A percentile compares a stretch with the other conserved stretches of the same genome.
Evolutionary conservation across 2,888 invertebrate genomes (phyloP).

Genomic region (Ichneumoninae sp.): DNA sequence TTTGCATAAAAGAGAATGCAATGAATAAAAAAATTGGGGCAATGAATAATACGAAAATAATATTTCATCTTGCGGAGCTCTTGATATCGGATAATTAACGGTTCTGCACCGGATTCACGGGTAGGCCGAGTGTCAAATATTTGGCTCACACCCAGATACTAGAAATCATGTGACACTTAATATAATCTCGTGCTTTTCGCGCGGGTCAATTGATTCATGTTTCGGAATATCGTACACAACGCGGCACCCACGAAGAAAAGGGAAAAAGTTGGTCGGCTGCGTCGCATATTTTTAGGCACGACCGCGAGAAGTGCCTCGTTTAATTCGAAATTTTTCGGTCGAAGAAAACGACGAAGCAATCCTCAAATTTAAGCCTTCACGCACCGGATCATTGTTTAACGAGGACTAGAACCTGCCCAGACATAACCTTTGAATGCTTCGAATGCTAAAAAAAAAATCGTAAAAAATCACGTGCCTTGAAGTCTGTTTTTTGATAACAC

Average conservation of each 20-base stretch:
- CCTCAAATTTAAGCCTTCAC: background rate
- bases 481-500: no score
- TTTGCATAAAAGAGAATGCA: no score
- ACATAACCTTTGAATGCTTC: no score
- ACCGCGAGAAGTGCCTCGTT: no score
- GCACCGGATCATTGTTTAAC: no score
- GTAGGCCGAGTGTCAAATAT: slow-evolving; percentile 22
- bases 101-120: background rate
- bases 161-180: slow-evolving; percentile 28
- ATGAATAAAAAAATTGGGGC: background rate
- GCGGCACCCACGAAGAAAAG: no score
- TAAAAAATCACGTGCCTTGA: no score
- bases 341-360: background rate
- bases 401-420: no score
- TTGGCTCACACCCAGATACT: slow-evolving; percentile 23
- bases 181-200: slow-evolving; percentile 1
- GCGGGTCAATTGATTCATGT: slow-evolving; percentile 14
- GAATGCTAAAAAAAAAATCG: no score
- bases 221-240: background rate
- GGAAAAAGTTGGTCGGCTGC: no score
- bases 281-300: no score
- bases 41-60: slow-evolving; percentile 27
- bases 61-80: slow-evolving; percentile 20
- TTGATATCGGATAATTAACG: slow-evolving; percentile 37
- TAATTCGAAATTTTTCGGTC: background rate